Evolutionary conservation across 2,113 vertebrate genomes (phyloP).

Genomic region (Hypanus sabinus): DNA sequence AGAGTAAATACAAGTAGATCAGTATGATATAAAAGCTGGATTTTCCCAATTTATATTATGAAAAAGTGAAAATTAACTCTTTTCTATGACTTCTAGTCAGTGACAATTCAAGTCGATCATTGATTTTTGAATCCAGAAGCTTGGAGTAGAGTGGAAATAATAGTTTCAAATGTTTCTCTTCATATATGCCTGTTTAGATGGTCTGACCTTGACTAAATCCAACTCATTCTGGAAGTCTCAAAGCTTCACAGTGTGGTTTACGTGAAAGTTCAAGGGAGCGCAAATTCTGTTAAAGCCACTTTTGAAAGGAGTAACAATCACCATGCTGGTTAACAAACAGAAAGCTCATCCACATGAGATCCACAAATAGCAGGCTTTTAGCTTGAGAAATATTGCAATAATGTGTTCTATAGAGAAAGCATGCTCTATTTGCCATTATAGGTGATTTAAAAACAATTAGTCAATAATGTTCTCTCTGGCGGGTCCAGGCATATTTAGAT

Average conservation of each 20-base stretch:
- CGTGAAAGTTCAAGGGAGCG: not conserved
- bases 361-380: not conserved
- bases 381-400: not conserved
- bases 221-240: not conserved
- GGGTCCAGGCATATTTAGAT: not conserved
- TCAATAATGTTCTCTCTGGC: not conserved
- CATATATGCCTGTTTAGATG: not conserved
- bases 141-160: not conserved
- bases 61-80: not conserved
- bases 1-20: not conserved
- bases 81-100: not conserved
- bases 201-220: not conserved
- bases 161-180: not conserved
- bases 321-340: not conserved
- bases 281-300: not conserved
- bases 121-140: not conserved
- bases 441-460: not conserved
- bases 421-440: not conserved
- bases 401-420: not conserved
- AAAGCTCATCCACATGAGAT: not conserved
- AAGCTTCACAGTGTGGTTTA: not conserved
- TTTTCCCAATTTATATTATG: not conserved
- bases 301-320: not conserved
- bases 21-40: not conserved
- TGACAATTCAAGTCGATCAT: not conserved